phyloP scores from a whole-genome alignment of 2,113 vertebrate genomes.

The Myrmophylax atrothorax region DNA sequence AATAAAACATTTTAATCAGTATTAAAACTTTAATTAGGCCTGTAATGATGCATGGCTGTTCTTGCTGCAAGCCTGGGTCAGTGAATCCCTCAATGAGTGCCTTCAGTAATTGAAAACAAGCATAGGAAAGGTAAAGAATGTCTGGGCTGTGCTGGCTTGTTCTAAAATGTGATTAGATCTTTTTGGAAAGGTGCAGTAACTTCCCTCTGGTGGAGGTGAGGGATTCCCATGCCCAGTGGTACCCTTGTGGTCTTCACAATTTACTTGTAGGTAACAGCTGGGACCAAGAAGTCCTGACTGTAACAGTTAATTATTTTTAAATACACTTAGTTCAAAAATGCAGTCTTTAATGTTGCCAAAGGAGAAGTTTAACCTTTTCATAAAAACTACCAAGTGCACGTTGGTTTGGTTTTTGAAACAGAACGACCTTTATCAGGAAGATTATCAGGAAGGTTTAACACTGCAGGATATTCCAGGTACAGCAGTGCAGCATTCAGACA shows the following conservation, averaged over 20 bases:
- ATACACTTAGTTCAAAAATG: not conserved
- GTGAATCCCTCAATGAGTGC: conserved; percentile 47
- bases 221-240: not conserved
- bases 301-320: not conserved
- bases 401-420: not conserved
- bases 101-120: conserved; percentile 60
- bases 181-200: not conserved
- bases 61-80: conserved; percentile 52
- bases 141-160: not conserved
- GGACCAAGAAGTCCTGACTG: not conserved
- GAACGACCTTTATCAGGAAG: not conserved
- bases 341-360: not conserved
- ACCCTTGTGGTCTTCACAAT: not conserved
- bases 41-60: conserved; percentile 45
- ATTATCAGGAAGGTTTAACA: not conserved
- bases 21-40: conserved; percentile 68
- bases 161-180: not conserved
- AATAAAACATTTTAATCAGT: conserved; percentile 69
- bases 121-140: conserved; percentile 32
- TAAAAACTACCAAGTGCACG: not conserved
- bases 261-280: not conserved
- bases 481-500: not conserved
- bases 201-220: not conserved
- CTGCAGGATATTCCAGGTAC: not conserved
- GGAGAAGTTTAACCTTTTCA: not conserved